Percentiles rank a stretch among this genome's conserved stretches.
Conservation (phyloP, 1,140 invertebrate species). For the Heliconius congener region DNA sequence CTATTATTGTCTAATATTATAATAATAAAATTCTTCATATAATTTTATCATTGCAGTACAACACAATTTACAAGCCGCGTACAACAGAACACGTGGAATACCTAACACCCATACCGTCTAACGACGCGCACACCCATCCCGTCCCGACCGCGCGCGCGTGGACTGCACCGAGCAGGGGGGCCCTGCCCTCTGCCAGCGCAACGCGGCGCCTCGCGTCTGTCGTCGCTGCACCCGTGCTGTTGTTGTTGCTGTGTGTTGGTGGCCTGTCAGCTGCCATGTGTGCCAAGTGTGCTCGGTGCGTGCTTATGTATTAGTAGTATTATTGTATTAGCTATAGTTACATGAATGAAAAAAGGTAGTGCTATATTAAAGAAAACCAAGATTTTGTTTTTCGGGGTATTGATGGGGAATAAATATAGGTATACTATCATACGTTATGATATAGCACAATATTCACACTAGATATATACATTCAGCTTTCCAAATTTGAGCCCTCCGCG, state of each 20-base stretch:
- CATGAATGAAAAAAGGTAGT: too few species aligned
- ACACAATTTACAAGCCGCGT: conserved; percentile 65
- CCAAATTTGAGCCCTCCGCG: too few species aligned
- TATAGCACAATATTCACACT: too few species aligned
- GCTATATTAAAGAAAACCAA: too few species aligned
- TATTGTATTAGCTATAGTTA: too few species aligned
- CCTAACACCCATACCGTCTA: conserved; percentile 51
- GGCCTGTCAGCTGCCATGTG: conserved; percentile 88
- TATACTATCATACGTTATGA: too few species aligned
- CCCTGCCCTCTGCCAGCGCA: conserved; percentile 79
- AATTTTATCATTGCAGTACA: conserved; percentile 54
- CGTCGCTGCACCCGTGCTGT: conserved; percentile 9
- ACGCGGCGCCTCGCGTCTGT: not conserved
- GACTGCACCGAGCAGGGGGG: conserved; percentile 81
- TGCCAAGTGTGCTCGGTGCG: conserved; percentile 91
- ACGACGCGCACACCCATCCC: not conserved
- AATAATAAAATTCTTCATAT: too few species aligned
- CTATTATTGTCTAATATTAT: too few species aligned
- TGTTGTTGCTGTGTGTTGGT: conserved; percentile 85
- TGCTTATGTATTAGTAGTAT: conserved; percentile 41
- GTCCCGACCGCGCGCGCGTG: conserved; percentile 64
- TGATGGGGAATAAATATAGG: too few species aligned
- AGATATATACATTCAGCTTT: too few species aligned
- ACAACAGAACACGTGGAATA: conserved; percentile 64
- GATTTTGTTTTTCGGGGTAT: too few species aligned